These are phyloP conservation scores for Pachyuromys duprasi DNA, from an alignment of 2,797 vertebrate species.

Conservation along the genomic window DNA sequence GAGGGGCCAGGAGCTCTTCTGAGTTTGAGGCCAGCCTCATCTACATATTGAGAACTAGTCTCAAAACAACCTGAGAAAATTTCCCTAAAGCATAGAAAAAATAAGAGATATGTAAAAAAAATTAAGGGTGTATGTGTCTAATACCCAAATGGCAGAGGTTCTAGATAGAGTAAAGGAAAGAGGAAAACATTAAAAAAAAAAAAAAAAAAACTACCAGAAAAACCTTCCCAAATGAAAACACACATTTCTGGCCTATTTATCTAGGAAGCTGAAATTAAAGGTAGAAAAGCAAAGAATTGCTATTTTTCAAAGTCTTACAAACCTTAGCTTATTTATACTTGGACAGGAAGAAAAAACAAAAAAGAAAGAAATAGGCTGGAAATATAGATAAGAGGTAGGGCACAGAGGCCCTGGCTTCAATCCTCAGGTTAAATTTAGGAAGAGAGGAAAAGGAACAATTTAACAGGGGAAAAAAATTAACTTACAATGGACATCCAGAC, in stretches of 20 bases:
- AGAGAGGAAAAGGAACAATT: neutral
- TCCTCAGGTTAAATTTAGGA: neutral
- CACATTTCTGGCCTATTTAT: neutral
- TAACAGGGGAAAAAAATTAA: neutral
- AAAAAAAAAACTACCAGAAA: constrained; percentile 22
- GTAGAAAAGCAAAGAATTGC: too few species aligned
- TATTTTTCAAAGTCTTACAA: neutral
- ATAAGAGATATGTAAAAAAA: constrained; percentile 16
- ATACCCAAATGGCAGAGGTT: neutral
- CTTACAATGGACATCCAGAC: neutral
- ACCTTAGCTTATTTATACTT: neutral
- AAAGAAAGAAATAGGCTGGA: neutral
- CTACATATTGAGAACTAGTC: neutral
- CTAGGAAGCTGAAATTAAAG: constrained; percentile 3
- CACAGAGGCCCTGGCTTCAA: neutral
- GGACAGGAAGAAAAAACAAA: neutral
- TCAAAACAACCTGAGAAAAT: neutral
- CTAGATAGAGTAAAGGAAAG: neutral
- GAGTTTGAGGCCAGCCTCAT: neutral
- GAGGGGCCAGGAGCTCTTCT: neutral
- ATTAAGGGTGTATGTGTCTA: neutral
- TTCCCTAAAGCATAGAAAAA: neutral
- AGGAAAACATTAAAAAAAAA: neutral
- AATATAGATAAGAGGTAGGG: neutral
- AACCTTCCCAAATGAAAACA: neutral